Conservation (phyloP, 2,888 invertebrate species). For the Ceriagrion tenellum region DNA sequence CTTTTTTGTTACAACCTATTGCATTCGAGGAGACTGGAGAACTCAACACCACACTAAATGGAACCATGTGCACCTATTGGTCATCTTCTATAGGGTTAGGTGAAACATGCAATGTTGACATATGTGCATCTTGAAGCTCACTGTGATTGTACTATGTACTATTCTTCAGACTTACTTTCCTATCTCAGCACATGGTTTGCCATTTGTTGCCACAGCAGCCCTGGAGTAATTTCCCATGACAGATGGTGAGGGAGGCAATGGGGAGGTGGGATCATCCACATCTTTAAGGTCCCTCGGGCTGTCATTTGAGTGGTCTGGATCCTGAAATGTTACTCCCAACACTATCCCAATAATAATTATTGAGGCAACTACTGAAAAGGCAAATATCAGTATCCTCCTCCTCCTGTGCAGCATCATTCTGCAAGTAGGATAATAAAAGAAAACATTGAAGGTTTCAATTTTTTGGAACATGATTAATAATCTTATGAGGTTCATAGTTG, state of each 20-base stretch:
- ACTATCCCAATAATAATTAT: background rate
- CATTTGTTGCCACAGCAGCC: constrained; percentile 87
- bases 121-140: too few relatives aligned
- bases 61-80: too few relatives aligned
- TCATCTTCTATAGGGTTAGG: too few relatives aligned
- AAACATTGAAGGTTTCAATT: background rate
- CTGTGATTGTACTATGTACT: too few relatives aligned
- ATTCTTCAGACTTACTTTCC: constrained; percentile 80
- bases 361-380: background rate
- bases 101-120: too few relatives aligned
- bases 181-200: constrained; percentile 86
- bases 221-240: background rate
- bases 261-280: constrained; percentile 26
- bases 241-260: constrained; percentile 15
- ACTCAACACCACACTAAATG: too few relatives aligned
- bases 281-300: background rate
- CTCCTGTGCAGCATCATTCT: constrained; percentile 37
- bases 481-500: too few relatives aligned
- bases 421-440: background rate
- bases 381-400: background rate
- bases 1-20: too few relatives aligned
- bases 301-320: background rate
- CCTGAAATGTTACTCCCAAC: background rate
- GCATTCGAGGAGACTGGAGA: too few relatives aligned
- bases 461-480: background rate